Evolutionary conservation across 2,888 invertebrate genomes (phyloP).

Genomic region (Sipha maydis): DNA sequence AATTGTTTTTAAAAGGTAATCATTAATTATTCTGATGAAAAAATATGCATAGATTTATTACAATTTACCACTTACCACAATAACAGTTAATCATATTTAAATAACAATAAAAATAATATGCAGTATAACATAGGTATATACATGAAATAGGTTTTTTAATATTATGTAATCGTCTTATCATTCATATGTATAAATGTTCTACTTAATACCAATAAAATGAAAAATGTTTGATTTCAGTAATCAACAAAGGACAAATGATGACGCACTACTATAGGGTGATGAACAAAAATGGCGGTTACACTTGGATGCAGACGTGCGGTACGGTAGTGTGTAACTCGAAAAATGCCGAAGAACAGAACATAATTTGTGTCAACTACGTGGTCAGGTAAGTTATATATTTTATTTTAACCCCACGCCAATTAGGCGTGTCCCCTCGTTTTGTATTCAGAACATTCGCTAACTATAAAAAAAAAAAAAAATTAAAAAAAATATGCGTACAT

Average conservation of each 20-base stretch:
- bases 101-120: no score
- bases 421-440: conserved; percentile 47
- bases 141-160: no score
- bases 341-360: conserved; percentile 96
- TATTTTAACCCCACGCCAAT: conserved; percentile 46
- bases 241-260: conserved; percentile 95
- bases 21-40: no score
- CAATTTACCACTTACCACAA: no score
- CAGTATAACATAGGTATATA: no score
- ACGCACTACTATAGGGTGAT: conserved; percentile 95
- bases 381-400: conserved; percentile 78
- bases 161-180: no score
- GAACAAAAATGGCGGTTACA: conserved; percentile 95
- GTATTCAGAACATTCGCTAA: conserved; percentile 38
- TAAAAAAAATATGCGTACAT: conserved; percentile 32
- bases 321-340: conserved; percentile 95
- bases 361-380: conserved; percentile 97
- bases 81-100: no score
- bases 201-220: background rate
- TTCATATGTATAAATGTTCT: no score
- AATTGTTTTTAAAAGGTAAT: no score
- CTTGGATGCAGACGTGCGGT: conserved; percentile 97
- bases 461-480: conserved; percentile 20
- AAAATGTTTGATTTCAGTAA: conserved; percentile 76
- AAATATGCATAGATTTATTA: no score